Conservation (phyloP, 2,888 invertebrate species). For the Gymnoscelis rufifasciata region DNA sequence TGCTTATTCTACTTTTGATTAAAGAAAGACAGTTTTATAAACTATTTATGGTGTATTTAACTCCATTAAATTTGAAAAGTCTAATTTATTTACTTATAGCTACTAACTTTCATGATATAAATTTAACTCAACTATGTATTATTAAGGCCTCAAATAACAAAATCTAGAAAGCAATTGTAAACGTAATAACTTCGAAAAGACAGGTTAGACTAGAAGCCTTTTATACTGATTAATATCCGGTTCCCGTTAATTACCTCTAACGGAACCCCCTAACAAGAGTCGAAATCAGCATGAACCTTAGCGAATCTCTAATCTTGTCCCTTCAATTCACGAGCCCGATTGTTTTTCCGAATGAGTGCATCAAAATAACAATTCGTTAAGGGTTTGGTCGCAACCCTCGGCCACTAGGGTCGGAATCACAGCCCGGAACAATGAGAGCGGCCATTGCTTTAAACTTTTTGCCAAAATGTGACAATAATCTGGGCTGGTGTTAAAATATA, state of each 20-base stretch:
- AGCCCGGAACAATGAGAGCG: constrained; percentile 25
- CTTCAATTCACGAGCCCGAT: constrained; percentile 61
- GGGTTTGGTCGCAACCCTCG: constrained; percentile 48
- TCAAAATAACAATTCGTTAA: constrained; percentile 75
- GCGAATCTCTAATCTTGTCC: constrained; percentile 66
- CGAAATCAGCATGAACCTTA: constrained; percentile 54
- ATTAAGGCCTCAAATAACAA: too few relatives aligned
- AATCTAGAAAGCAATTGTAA: too few relatives aligned
- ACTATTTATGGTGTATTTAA: too few relatives aligned
- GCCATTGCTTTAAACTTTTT: constrained; percentile 21
- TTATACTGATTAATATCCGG: background rate
- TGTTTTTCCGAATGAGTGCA: constrained; percentile 74
- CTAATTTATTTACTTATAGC: too few relatives aligned
- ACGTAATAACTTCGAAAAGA: too few relatives aligned
- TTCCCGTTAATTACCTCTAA: background rate
- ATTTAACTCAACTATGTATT: too few relatives aligned
- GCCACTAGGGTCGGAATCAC: constrained; percentile 29
- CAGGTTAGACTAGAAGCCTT: too few relatives aligned
- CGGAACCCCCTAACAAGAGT: constrained; percentile 26
- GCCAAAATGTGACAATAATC: constrained; percentile 1
- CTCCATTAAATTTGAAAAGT: too few relatives aligned
- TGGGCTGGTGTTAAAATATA: background rate
- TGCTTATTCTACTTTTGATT: too few relatives aligned
- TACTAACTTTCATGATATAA: too few relatives aligned
- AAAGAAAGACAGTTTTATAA: too few relatives aligned